Conservation (phyloP, 92 coral and sea anemone species). For the Phymanthus crucifer region DNA sequence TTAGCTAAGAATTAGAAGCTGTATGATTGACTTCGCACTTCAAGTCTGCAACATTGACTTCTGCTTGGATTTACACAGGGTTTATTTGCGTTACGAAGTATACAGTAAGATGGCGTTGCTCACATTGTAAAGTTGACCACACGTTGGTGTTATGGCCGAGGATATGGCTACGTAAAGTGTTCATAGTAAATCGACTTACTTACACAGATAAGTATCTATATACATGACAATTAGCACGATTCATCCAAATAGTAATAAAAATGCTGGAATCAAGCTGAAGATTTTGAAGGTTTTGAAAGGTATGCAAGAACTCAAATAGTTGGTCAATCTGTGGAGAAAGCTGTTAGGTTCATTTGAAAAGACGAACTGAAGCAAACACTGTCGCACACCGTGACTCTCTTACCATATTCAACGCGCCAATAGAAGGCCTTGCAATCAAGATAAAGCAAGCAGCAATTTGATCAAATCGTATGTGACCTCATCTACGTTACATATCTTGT, state of each 20-base stretch:
- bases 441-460: not conserved
- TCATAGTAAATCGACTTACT: no score
- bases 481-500: not conserved
- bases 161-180: no score
- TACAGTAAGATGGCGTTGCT: not conserved
- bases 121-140: no score
- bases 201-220: no score
- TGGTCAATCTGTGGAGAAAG: not conserved
- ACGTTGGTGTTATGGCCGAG: no score
- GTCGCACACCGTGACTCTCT: not conserved
- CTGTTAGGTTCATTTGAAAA: not conserved
- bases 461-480: constrained; percentile 1
- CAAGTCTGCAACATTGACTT: constrained; percentile 13
- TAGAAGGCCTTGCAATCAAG: not conserved
- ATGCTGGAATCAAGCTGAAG: not conserved
- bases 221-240: not conserved
- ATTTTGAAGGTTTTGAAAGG: not conserved
- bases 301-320: not conserved
- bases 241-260: not conserved
- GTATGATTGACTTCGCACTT: not conserved
- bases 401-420: not conserved
- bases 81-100: not conserved
- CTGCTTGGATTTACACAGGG: not conserved
- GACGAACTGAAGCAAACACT: not conserved
- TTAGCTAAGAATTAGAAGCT: constrained; percentile 2